Evolutionary conservation across 2,113 vertebrate species (phyloP).

Genomic region (Bungarus multicinctus): DNA sequence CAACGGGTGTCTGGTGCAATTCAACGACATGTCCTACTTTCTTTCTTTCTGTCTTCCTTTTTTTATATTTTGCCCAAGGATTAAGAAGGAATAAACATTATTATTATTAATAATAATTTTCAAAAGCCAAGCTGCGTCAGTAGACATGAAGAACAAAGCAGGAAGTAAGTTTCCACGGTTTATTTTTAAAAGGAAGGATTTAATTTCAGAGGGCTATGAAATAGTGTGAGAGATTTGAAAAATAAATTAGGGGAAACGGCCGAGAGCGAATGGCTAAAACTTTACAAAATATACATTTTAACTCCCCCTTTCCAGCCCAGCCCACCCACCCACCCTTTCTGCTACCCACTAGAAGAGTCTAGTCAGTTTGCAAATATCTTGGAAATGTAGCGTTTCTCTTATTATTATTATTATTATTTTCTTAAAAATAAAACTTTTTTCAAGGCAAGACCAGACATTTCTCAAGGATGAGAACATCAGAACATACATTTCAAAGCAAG

Average conservation of each 20-base stretch:
- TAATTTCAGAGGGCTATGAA: slow-evolving; percentile 30
- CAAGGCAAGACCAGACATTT: not conserved
- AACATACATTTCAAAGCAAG: not conserved
- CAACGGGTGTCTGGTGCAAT: not conserved
- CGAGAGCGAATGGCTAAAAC: slow-evolving; percentile 73
- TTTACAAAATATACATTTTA: slow-evolving; percentile 24
- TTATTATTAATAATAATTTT: not conserved
- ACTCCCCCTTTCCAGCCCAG: not conserved
- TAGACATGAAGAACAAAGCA: not conserved
- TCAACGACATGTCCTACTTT: not conserved
- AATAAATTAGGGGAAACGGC: slow-evolving; percentile 62
- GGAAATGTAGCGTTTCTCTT: slow-evolving; percentile 58
- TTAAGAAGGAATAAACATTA: slow-evolving; percentile 15
- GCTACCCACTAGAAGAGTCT: slow-evolving; percentile 67
- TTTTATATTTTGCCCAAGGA: not conserved
- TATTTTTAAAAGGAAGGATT: slow-evolving; percentile 45
- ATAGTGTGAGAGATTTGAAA: slow-evolving; percentile 28
- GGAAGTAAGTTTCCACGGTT: slow-evolving; percentile 5
- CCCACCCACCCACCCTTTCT: slow-evolving; percentile 6
- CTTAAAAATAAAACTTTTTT: not conserved
- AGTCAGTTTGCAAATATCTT: slow-evolving; percentile 73
- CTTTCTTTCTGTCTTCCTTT: not conserved
- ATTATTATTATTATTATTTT: not conserved
- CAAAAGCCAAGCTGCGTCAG: not conserved
- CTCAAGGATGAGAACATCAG: not conserved